These are phyloP conservation scores for Enteromius fasciolatus DNA, from an alignment of 2,797 vertebrate species.

Conservation along the genomic window DNA sequence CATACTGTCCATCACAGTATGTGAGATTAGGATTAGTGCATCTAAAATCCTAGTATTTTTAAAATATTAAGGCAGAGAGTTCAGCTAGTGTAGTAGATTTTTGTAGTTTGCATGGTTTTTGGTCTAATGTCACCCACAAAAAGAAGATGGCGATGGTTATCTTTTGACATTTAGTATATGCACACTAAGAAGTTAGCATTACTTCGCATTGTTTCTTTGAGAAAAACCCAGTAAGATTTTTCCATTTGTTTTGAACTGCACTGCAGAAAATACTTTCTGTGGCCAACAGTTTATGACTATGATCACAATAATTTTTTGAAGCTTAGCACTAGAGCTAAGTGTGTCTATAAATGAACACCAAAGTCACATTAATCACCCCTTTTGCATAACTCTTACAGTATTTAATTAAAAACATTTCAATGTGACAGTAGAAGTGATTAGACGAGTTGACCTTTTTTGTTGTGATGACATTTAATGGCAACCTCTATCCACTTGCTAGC, in stretches of 20 bases:
- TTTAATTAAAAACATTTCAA: neutral
- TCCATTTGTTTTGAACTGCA: neutral
- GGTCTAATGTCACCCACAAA: neutral
- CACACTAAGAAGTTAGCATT: neutral
- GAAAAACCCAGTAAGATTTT: neutral
- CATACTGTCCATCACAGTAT: neutral
- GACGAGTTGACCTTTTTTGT: neutral
- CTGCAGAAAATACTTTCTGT: neutral
- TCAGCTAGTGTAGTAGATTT: neutral
- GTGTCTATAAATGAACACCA: neutral
- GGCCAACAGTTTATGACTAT: neutral
- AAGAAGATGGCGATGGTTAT: neutral
- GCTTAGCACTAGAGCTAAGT: neutral
- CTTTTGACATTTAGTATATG: neutral
- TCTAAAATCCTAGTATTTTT: neutral
- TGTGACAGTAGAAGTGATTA: neutral
- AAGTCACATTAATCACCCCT: neutral
- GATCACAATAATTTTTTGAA: neutral
- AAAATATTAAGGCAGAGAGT: conserved; percentile 3
- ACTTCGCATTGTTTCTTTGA: neutral
- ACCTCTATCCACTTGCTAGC: neutral
- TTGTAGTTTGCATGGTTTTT: neutral
- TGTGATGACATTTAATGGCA: neutral
- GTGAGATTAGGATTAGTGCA: conserved; percentile 7
- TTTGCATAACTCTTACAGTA: neutral